Evolutionary conservation across 2,797 vertebrate genomes (phyloP).

Genomic region (Sparus aurata): DNA sequence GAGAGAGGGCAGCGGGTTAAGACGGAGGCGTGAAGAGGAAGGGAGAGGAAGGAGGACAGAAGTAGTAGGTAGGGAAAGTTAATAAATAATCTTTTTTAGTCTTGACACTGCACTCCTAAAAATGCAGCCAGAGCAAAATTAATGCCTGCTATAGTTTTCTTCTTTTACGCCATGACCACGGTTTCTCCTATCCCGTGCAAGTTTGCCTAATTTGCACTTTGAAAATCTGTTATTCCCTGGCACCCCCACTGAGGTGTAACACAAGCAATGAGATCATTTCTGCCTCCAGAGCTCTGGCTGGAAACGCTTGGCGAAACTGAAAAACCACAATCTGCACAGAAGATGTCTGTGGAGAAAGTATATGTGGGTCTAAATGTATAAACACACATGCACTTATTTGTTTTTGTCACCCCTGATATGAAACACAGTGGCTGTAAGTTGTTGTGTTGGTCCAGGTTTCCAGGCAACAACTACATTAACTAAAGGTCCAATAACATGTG

Average conservation of each 20-base stretch:
- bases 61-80: neutral
- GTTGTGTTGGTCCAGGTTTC: neutral
- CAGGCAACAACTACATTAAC: neutral
- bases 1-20: constrained; percentile 12
- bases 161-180: neutral
- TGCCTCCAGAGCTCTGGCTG: neutral
- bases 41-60: neutral
- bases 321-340: neutral
- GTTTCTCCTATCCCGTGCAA: neutral
- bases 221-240: constrained; percentile 3
- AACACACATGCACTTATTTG: neutral
- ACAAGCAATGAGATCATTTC: neutral
- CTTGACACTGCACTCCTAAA: constrained; percentile 11
- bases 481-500: no score
- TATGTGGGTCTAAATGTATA: neutral
- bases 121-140: constrained; percentile 1
- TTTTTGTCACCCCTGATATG: neutral
- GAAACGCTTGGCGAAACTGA: neutral
- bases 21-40: constrained; percentile 13
- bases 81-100: constrained; percentile 11
- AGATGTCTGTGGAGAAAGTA: neutral
- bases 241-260: constrained; percentile 1
- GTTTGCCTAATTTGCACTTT: constrained; percentile 15
- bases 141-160: neutral
- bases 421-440: neutral